phyloP scores from a whole-genome alignment of 2,888 invertebrate genomes.

The Tetranychus piercei region DNA sequence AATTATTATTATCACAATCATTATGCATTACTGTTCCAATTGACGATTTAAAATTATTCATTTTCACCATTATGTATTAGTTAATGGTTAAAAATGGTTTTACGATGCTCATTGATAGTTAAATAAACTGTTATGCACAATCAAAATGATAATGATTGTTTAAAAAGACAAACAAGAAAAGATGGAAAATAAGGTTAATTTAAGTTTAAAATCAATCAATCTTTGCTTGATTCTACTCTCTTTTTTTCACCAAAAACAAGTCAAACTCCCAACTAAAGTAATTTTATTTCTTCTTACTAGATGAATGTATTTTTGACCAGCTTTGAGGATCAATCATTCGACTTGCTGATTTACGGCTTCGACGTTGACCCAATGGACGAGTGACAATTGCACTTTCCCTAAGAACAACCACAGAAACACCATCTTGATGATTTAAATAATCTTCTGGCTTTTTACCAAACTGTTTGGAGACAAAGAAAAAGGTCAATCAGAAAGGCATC shows the following conservation, averaged over 20 bases:
- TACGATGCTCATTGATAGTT: too few species aligned
- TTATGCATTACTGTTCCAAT: neutral
- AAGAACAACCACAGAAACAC: constrained; percentile 23
- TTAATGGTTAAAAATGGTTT: too few species aligned
- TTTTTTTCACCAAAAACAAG: too few species aligned
- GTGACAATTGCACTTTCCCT: constrained; percentile 23
- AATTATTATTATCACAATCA: neutral
- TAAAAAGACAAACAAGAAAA: too few species aligned
- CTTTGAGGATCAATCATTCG: constrained; percentile 14
- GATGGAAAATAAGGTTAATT: too few species aligned
- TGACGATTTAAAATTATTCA: too few species aligned
- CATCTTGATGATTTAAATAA: constrained; percentile 25
- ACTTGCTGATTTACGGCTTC: constrained; percentile 11
- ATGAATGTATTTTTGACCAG: constrained; percentile 9
- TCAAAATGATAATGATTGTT: too few species aligned
- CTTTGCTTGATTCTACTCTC: neutral
- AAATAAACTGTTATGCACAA: too few species aligned
- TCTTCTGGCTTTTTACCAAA: constrained; percentile 23
- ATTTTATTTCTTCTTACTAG: neutral
- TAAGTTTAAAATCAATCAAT: neutral
- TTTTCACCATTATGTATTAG: too few species aligned
- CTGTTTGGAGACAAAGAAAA: neutral
- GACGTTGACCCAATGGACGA: constrained; percentile 14
- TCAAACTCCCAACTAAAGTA: neutral
- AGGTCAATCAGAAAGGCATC: neutral